Evolutionary conservation across 2,888 invertebrate species (phyloP).

Genomic region (Polyommatus iphigenia): DNA sequence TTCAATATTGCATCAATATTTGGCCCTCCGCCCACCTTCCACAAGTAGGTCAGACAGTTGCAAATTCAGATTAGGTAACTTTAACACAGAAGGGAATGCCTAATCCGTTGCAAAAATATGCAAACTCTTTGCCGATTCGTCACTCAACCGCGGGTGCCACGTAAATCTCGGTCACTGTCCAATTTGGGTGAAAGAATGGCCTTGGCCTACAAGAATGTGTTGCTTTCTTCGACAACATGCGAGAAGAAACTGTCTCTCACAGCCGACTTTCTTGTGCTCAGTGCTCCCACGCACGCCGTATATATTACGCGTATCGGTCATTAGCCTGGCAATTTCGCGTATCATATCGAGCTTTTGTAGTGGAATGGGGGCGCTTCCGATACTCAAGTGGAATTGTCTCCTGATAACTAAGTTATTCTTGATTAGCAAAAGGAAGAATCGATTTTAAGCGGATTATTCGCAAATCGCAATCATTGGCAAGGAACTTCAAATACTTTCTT

Average conservation of each 20-base stretch:
- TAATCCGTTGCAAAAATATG: neutral
- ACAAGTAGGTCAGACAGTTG: neutral
- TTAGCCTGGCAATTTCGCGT: conserved; percentile 8
- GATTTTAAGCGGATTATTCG: neutral
- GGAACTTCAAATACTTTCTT: too few species aligned
- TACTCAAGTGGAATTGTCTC: neutral
- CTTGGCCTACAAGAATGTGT: neutral
- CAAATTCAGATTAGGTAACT: conserved; percentile 15
- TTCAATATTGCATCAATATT: neutral
- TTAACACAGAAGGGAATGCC: neutral
- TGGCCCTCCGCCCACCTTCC: conserved; percentile 8
- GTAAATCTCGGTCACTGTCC: neutral
- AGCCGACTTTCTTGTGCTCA: conserved; percentile 16
- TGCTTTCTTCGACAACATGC: neutral
- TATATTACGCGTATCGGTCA: conserved; percentile 22
- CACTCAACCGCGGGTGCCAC: neutral
- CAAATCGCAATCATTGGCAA: too few species aligned
- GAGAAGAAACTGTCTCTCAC: conserved; percentile 5
- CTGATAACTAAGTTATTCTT: neutral
- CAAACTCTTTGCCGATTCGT: neutral
- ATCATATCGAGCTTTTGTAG: conserved; percentile 18
- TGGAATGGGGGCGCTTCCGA: neutral
- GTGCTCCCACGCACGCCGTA: conserved; percentile 14
- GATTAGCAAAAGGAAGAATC: neutral
- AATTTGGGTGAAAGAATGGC: neutral